phyloP scores from a whole-genome alignment of 2,888 invertebrate species.

The Resseliella maxima region DNA sequence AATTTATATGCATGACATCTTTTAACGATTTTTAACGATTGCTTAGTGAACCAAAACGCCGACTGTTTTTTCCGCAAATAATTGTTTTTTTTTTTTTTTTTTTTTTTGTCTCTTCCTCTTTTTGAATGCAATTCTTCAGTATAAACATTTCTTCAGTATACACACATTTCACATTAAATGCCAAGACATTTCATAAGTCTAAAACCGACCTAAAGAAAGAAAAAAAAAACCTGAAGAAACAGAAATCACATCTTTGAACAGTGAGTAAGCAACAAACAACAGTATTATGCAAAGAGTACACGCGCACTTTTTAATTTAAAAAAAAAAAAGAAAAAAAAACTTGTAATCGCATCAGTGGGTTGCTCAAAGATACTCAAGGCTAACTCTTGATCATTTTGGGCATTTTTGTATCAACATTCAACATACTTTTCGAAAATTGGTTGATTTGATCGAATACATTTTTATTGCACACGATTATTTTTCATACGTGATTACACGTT shows the following conservation, averaged over 20 bases:
- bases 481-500: not conserved
- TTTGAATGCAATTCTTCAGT: not conserved
- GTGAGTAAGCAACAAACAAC: too few species aligned
- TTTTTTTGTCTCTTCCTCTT: not conserved
- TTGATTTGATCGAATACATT: not conserved
- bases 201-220: not conserved
- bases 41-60: not conserved
- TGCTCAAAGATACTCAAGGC: slow-evolving; percentile 14
- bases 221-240: not conserved
- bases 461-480: not conserved
- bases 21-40: not conserved
- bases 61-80: not conserved
- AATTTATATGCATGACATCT: not conserved
- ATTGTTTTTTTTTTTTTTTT: not conserved
- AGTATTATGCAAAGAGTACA: not conserved
- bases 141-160: not conserved
- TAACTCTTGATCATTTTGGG: not conserved
- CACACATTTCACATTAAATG: not conserved
- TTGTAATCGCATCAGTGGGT: slow-evolving; percentile 13
- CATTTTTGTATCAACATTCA: not conserved
- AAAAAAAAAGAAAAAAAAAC: not conserved
- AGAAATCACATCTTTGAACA: too few species aligned
- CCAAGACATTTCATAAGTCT: not conserved
- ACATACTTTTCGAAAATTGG: not conserved
- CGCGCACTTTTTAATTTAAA: not conserved